A percentile compares a stretch with the other conserved stretches of the same genome.
Evolutionary conservation across 2,113 vertebrate species (phyloP).

Genomic region (Albula goreensis): DNA sequence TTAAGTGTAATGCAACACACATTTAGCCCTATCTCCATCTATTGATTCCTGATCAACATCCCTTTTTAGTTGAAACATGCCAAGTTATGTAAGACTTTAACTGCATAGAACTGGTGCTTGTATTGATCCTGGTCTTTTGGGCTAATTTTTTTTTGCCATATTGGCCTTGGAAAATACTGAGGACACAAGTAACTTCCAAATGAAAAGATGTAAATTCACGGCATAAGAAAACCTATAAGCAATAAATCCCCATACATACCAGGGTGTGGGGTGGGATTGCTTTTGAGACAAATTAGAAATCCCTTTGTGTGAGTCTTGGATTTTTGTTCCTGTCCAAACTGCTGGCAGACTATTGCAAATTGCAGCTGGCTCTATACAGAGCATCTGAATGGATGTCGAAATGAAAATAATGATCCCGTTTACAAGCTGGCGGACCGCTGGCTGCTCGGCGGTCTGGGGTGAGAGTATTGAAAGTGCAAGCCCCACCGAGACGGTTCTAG

Average conservation of each 20-base stretch:
- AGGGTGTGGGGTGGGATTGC: not conserved
- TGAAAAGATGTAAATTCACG: not conserved
- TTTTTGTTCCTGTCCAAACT: not conserved
- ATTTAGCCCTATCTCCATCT: no score
- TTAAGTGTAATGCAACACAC: no score
- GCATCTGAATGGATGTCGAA: not conserved
- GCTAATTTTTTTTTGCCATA: not conserved
- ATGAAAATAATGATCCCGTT: conserved; percentile 16
- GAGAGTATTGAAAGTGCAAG: conserved; percentile 7
- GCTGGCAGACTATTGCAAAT: not conserved
- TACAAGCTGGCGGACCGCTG: conserved; percentile 11
- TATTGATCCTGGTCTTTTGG: not conserved
- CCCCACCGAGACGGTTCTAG: conserved; percentile 47
- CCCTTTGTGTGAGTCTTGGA: not conserved
- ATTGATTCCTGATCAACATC: no score
- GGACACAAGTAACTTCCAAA: not conserved
- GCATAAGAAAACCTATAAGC: not conserved
- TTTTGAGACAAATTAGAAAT: conserved; percentile 14
- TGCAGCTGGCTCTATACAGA: not conserved
- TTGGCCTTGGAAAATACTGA: not conserved
- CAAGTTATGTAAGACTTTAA: no score
- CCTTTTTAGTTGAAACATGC: no score
- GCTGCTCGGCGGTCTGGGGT: conserved; percentile 17
- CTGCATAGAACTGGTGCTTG: not conserved
- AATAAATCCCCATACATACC: not conserved